phyloP scores from a whole-genome alignment of 1,140 invertebrate genomes.

The Mamestra configurata region DNA sequence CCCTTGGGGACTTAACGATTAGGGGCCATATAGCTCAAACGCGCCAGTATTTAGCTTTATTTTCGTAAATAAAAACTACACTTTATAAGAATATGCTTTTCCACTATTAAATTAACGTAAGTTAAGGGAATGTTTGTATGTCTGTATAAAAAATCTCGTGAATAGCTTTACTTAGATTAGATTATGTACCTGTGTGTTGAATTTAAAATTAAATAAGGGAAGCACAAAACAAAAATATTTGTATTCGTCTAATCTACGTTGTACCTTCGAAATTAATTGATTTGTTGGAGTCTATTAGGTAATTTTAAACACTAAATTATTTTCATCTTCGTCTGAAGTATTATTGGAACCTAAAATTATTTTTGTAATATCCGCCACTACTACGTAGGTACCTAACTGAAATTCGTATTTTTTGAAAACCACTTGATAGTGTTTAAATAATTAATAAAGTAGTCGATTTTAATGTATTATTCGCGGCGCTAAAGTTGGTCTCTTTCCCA shows the following conservation, averaged over 20 bases:
- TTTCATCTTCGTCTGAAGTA: not conserved
- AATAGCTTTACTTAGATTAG: conserved; percentile 37
- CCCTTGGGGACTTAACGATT: not conserved
- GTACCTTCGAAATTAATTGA: conserved; percentile 29
- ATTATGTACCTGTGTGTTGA: conserved; percentile 21
- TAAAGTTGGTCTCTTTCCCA: too few relatives aligned
- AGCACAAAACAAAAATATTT: conserved; percentile 22
- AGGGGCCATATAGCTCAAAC: conserved; percentile 1
- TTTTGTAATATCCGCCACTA: not conserved
- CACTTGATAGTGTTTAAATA: not conserved
- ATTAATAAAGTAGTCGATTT: too few relatives aligned
- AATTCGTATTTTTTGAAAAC: conserved; percentile 30
- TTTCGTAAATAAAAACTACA: not conserved
- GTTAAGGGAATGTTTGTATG: conserved; percentile 2
- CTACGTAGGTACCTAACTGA: not conserved
- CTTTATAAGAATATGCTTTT: not conserved
- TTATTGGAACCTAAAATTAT: conserved; percentile 13
- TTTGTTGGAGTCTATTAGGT: not conserved
- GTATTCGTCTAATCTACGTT: conserved; percentile 16
- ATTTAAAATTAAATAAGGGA: not conserved
- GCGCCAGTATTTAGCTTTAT: conserved; percentile 41
- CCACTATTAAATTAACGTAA: not conserved
- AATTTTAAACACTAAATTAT: not conserved
- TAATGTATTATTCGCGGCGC: not conserved
- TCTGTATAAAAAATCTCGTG: conserved; percentile 27